Conservation (phyloP, 2,888 invertebrate species). For the Tachina grossa region DNA sequence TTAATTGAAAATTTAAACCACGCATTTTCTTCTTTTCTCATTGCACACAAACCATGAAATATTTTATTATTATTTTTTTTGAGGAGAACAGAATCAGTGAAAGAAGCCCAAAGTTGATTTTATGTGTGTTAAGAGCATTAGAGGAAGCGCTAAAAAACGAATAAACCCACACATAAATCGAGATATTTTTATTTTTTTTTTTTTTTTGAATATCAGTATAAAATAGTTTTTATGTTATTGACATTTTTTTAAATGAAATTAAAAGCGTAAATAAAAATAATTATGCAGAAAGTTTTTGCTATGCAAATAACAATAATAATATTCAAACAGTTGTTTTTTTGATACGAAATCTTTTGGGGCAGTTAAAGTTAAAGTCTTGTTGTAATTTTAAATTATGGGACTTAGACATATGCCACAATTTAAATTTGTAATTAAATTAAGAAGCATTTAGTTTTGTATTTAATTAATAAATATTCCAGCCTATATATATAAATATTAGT, state of each 20-base stretch:
- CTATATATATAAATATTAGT: no score
- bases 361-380: not conserved
- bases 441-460: no score
- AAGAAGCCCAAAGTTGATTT: constrained; percentile 17
- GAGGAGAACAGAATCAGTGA: constrained; percentile 18
- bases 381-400: no score
- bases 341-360: not conserved
- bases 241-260: constrained; percentile 42
- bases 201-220: not conserved
- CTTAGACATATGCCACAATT: no score
- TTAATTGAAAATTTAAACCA: constrained; percentile 71
- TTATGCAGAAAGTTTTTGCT: not conserved
- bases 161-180: not conserved
- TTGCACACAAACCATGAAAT: not conserved
- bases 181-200: not conserved
- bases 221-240: constrained; percentile 51
- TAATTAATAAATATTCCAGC: no score
- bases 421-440: no score
- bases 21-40: constrained; percentile 53
- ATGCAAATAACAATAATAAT: not conserved
- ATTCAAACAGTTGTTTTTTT: not conserved
- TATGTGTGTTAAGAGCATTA: constrained; percentile 50
- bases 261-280: constrained; percentile 2
- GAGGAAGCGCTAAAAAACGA: constrained; percentile 20
- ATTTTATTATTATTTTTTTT: constrained; percentile 5